These are phyloP conservation scores for Eristalis pertinax DNA, from an alignment of 2,888 invertebrate species.

Conservation along the genomic window DNA sequence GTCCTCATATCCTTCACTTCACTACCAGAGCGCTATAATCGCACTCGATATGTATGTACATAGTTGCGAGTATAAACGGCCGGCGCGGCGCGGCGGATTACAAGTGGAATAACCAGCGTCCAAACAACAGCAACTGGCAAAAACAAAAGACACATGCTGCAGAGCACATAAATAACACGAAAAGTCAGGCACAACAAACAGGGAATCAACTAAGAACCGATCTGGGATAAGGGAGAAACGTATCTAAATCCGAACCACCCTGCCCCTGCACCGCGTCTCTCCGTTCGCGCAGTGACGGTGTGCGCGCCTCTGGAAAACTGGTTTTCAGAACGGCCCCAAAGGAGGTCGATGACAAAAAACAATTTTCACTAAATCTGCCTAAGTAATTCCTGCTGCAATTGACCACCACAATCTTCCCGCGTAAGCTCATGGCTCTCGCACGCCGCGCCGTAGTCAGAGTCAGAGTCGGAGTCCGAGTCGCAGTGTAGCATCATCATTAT, in stretches of 20 bases:
- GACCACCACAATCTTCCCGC: conserved; percentile 33
- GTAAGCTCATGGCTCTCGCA: conserved; percentile 31
- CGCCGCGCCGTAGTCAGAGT: conserved; percentile 9
- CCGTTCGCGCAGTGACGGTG: neutral
- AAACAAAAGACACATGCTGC: conserved; percentile 64
- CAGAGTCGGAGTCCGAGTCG: conserved; percentile 21
- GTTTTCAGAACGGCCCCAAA: conserved; percentile 25
- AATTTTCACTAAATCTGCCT: conserved; percentile 66
- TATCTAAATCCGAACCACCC: conserved; percentile 63
- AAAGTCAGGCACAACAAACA: conserved; percentile 61
- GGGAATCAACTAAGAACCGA: conserved; percentile 55
- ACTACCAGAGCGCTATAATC: conserved; percentile 33
- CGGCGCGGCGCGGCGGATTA: conserved; percentile 45
- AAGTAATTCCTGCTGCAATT: conserved; percentile 68
- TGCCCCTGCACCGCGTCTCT: neutral
- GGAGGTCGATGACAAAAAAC: conserved; percentile 50
- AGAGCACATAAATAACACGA: conserved; percentile 62
- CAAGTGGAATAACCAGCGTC: conserved; percentile 66
- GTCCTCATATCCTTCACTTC: conserved; percentile 38
- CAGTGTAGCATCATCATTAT: conserved; percentile 68
- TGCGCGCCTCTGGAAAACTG: conserved; percentile 27
- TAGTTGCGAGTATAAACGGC: conserved; percentile 9
- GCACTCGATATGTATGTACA: conserved; percentile 32
- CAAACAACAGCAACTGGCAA: conserved; percentile 52
- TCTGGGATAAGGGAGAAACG: conserved; percentile 59